phyloP scores from a whole-genome alignment of 2,113 vertebrate species.

The Anoplopoma fimbria region DNA sequence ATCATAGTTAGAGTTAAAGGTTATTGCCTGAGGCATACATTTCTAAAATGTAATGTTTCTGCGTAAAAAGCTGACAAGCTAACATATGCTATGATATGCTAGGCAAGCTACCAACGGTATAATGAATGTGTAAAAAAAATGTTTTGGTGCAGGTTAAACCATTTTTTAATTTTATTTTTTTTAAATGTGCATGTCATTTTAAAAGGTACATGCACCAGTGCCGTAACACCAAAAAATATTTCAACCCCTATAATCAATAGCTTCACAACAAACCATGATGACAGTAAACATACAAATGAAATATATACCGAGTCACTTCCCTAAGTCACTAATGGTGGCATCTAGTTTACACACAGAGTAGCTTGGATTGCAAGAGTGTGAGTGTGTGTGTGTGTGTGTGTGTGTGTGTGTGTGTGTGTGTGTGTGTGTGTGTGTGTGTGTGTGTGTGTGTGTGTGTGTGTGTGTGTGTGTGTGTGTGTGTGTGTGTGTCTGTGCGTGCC shows the following conservation, averaged over 20 bases:
- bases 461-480: background rate
- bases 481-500: background rate
- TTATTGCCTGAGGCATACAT: too few relatives aligned
- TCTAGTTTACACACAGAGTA: background rate
- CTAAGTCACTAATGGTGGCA: background rate
- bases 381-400: background rate
- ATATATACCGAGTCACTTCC: background rate
- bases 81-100: too few relatives aligned
- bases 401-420: background rate
- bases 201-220: background rate
- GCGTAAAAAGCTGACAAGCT: too few relatives aligned
- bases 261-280: background rate
- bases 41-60: too few relatives aligned
- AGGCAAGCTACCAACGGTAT: too few relatives aligned
- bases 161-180: background rate
- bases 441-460: background rate
- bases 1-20: too few relatives aligned
- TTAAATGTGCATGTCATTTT: background rate
- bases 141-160: too few relatives aligned
- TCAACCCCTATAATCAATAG: background rate
- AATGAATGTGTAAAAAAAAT: too few relatives aligned
- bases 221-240: background rate
- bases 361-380: background rate
- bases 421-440: background rate
- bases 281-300: background rate